A percentile compares a stretch with the other conserved stretches of the same genome.
These are phyloP conservation scores for Isichthys henryi DNA, from an alignment of 2,113 vertebrate species.

Conservation along the genomic window DNA sequence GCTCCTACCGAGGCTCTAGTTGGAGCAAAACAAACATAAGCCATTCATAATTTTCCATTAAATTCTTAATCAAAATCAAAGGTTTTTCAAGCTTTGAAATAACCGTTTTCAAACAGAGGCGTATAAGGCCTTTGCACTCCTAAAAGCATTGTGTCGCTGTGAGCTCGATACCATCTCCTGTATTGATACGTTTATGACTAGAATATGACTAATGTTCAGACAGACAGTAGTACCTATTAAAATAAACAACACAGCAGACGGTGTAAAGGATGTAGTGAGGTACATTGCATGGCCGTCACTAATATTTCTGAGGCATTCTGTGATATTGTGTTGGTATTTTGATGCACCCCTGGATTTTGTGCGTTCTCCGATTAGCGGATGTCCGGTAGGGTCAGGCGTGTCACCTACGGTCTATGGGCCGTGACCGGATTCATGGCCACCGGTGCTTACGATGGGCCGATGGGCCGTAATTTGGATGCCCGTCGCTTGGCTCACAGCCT, in stretches of 20 bases:
- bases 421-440: not conserved
- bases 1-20: not conserved
- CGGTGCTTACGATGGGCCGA: not conserved
- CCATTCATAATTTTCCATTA: not conserved
- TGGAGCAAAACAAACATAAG: not conserved
- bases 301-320: not conserved
- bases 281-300: not conserved
- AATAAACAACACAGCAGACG: not conserved
- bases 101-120: not conserved
- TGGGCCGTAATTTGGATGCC: not conserved
- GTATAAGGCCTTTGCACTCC: not conserved
- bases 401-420: conserved; percentile 10
- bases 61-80: not conserved
- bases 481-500: not conserved
- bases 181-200: not conserved
- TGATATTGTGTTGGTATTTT: not conserved
- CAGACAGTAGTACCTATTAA: not conserved
- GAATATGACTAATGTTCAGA: not conserved
- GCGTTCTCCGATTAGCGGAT: not conserved
- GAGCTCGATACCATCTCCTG: not conserved
- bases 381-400: not conserved
- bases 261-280: not conserved
- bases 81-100: not conserved
- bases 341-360: not conserved
- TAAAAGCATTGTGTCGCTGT: not conserved